A percentile compares a stretch with the other conserved stretches of the same genome.
Evolutionary conservation across 2,113 vertebrate species (phyloP).

Genomic region (Sprattus sprattus): DNA sequence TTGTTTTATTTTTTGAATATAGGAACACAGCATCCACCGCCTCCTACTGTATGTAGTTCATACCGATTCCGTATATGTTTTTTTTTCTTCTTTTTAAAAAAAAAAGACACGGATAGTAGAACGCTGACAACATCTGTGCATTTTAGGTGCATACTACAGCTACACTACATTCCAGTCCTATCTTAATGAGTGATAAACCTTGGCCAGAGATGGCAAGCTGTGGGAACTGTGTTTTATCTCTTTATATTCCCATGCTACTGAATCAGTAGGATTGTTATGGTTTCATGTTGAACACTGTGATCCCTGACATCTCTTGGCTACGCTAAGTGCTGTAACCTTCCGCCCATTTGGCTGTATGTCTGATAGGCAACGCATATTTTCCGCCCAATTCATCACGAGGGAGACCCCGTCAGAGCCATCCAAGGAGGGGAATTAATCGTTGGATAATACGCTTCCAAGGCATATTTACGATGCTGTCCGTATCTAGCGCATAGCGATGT

Average conservation of each 20-base stretch:
- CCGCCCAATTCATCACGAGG: slow-evolving; percentile 34
- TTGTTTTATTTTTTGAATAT: background rate
- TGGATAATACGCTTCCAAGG: background rate
- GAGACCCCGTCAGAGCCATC: slow-evolving; percentile 21
- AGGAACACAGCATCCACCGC: background rate
- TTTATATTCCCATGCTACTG: background rate
- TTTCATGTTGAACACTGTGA: background rate
- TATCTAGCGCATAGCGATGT: background rate
- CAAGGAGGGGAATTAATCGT: slow-evolving; percentile 11
- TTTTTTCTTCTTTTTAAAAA: background rate
- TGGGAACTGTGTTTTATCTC: background rate
- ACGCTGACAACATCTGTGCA: background rate
- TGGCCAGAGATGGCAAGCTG: background rate
- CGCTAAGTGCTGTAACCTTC: background rate
- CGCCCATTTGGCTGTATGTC: background rate
- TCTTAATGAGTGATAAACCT: background rate
- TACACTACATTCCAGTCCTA: background rate
- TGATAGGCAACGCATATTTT: slow-evolving; percentile 4
- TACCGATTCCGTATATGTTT: background rate
- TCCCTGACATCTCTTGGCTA: background rate
- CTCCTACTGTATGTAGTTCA: background rate
- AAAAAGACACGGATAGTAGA: background rate
- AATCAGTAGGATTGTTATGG: slow-evolving; percentile 13
- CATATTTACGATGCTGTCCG: slow-evolving; percentile 1
- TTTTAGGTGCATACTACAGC: background rate